phyloP scores from a whole-genome alignment of 2,113 vertebrate species.

The Coracopsis vasa region DNA sequence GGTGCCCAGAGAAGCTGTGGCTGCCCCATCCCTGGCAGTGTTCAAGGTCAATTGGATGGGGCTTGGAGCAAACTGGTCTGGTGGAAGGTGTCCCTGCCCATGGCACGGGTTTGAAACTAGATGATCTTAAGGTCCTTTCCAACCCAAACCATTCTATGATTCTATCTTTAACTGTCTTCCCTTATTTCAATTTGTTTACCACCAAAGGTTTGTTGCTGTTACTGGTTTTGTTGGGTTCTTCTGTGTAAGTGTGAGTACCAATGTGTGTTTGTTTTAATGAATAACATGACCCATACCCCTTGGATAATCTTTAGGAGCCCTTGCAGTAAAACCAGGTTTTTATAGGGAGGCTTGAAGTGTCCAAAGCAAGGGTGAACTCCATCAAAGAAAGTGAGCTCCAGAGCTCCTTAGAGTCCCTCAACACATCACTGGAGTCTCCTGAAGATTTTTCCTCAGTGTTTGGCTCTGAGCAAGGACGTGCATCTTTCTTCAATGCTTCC shows the following conservation, averaged over 20 bases:
- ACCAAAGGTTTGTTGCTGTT: background rate
- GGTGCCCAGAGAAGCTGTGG: background rate
- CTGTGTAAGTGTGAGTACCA: accelerated
- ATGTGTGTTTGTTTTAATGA: background rate
- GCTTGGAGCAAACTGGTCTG: background rate
- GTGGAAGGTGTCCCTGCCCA: background rate
- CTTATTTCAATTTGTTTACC: background rate
- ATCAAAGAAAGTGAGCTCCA: background rate
- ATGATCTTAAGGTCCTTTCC: background rate
- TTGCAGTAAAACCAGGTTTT: background rate
- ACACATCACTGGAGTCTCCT: background rate
- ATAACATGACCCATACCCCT: background rate
- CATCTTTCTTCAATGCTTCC: background rate
- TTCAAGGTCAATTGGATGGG: background rate
- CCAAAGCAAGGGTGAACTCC: background rate
- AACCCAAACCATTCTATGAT: background rate
- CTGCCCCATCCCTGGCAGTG: background rate
- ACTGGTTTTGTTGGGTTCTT: background rate
- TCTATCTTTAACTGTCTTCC: background rate
- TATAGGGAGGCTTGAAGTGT: background rate
- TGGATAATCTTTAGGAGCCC: background rate
- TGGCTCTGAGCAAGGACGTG: background rate
- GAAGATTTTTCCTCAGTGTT: background rate
- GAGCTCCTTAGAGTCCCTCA: background rate
- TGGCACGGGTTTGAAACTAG: background rate